Conservation (phyloP, 2,113 vertebrate genomes). For the Pomatorhinus ruficollis region DNA sequence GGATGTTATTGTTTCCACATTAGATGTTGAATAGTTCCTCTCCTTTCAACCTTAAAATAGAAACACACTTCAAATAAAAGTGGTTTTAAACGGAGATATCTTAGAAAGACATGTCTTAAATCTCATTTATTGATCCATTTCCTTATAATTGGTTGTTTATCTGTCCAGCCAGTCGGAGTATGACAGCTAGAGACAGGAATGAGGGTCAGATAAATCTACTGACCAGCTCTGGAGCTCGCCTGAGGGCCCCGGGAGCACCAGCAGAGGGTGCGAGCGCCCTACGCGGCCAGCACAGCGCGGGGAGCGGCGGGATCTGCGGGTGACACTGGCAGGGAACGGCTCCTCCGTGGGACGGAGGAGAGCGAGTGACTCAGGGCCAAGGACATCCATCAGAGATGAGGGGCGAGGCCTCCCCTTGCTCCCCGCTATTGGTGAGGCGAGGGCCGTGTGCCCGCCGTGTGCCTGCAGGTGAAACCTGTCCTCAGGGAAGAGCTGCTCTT, state of each 20-base stretch:
- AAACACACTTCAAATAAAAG: background rate
- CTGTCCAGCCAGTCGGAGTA: background rate
- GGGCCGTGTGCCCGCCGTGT: fast-evolving
- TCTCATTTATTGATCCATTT: background rate
- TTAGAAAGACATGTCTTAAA: background rate
- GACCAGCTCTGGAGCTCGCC: fast-evolving
- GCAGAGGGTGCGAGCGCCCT: slow-evolving; percentile 21
- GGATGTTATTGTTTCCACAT: background rate
- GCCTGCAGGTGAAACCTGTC: background rate
- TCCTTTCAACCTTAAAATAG: background rate
- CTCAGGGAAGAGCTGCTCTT: background rate
- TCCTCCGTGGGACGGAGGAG: fast-evolving
- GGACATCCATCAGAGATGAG: fast-evolving
- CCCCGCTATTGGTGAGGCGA: fast-evolving
- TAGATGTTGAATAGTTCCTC: background rate
- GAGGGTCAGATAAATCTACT: background rate
- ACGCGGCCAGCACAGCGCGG: background rate
- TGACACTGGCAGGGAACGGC: fast-evolving
- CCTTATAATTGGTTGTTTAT: background rate
- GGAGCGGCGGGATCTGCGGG: background rate
- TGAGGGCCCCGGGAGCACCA: background rate
- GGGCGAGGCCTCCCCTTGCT: background rate
- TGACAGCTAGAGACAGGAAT: background rate
- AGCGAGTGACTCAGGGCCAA: fast-evolving
- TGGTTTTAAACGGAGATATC: background rate